Base-by-base conservation (phyloP, 2,113 vertebrate species). In the Tympanuchus pallidicinctus region DNA sequence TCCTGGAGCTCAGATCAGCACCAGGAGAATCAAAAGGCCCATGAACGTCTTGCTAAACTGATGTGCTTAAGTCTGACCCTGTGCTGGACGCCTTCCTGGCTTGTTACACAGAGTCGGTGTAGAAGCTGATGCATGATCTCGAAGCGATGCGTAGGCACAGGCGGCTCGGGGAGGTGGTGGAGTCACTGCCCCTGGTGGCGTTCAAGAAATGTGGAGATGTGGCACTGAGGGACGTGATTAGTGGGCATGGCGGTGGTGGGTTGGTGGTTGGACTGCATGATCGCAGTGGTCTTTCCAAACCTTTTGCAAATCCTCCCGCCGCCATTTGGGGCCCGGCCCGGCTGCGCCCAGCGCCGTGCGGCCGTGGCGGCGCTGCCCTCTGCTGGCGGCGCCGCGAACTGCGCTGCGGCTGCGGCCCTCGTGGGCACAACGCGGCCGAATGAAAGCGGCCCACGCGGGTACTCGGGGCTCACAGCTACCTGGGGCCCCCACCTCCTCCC, bases 281-380 rank as follows among this genome's bases (percentile, higher is more conserved):
- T 28, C 52, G 14, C 52, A 30, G 52, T 3, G 52, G 15, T 17
- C 52, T 54, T 54, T 17, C 52, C 52, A 54, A 54, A 54, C 27
- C 27, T 15, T 54, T 28, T 54, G 27, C 60, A 38, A 16, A 25
- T 24, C 24, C 24, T 25, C 60, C 25, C 10, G 16, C 61, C 61
- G 61, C 61, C 61, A 40, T 64, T 40, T 40, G 61, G 25, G 36
- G 60, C 60, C 14, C 15, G 50, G 63, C 61, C n/a, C 42, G 42
- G 34, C 74, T 14, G 7, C 15, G 2, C 8, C 42, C 38, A 38
- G 45, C 4, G 59, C 34, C 3, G 59, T 70, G 1, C 42, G 79
- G 30, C 21, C 73, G 5, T 89, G 86, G 93, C 91, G 56, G 42
- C 87, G 88, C 95, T 85, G 95, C 94, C 93, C 93, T 92, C 95